phyloP scores from a whole-genome alignment of 2,797 vertebrate species.

The Champsocephalus gunnari region DNA sequence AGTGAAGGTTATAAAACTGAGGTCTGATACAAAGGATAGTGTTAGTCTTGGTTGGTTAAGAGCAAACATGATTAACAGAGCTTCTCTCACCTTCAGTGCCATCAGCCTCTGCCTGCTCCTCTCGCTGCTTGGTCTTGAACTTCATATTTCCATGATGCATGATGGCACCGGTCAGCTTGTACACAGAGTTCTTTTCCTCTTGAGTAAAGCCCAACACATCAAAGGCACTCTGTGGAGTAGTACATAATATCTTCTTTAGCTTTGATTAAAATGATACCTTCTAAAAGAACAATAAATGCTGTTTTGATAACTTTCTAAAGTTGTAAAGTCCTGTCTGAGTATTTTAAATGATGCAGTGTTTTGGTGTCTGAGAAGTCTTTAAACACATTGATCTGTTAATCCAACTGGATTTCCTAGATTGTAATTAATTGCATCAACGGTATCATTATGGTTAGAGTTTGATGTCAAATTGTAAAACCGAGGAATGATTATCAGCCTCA shows the following conservation, averaged over 20 bases:
- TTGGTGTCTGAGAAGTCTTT: neutral
- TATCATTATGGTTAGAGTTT: neutral
- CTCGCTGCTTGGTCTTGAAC: constrained; percentile 91
- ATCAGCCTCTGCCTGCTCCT: constrained; percentile 94
- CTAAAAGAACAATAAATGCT: too few relatives aligned
- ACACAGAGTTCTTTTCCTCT: constrained; percentile 93
- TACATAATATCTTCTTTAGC: neutral
- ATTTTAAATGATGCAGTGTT: neutral
- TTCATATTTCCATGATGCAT: constrained; percentile 97
- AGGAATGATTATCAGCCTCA: constrained; percentile 69
- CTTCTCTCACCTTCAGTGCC: constrained; percentile 87
- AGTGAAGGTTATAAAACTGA: neutral
- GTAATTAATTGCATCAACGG: neutral
- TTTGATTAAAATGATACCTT: too few relatives aligned
- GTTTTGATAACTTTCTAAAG: neutral
- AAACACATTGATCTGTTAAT: neutral
- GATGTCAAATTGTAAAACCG: neutral
- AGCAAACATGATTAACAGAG: neutral
- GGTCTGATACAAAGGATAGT: neutral
- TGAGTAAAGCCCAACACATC: constrained; percentile 92
- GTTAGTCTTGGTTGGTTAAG: neutral
- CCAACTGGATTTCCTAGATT: neutral
- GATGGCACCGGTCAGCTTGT: constrained; percentile 92
- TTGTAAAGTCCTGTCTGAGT: neutral
- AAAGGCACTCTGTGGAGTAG: constrained; percentile 84